Evolutionary conservation across 2,888 invertebrate genomes (phyloP), one percentile per base, ranked within the genome.

Genomic region (Exocentrus adspersus): DNA sequence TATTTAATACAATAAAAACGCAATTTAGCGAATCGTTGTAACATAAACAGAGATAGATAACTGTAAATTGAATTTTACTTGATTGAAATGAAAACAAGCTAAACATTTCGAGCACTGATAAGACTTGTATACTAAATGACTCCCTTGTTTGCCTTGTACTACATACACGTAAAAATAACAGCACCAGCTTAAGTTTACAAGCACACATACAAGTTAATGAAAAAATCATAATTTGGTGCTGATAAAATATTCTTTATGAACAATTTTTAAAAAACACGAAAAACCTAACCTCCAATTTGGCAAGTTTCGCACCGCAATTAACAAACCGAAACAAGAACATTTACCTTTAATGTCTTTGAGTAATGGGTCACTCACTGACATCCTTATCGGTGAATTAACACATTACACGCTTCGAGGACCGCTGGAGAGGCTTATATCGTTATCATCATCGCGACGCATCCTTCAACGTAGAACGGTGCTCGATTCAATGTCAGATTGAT

Each of bases 361-460:
- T 43, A 54, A 54, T 30, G 63, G 63, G 68, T 65, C 68, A 61
- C 50, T 53, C 41, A 51, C 64, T 68, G 68, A 63, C 65, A 61
- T 64, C 51, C 59, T 68, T 68, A 68, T 68, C 68, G 57, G 28
- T 17, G 43, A 54, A 54, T 54, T 42, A 54, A 24, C 17, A 54
- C 43, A 20, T 54, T 43, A 7, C 16, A 54, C 43, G 14, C 28
- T 43, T 14, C 10, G 14, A 43, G 41, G 41, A 30, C 41, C 17
- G 24, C 48, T 14, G 24, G 37, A 37, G 37, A 37, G 37, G n/a
- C 19, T 43, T n/a, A n/a, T n/a, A n/a, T n/a, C n/a, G n/a, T n/a
- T n/a, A n/a, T n/a, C 21, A 28, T 4, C 42, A 28, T 54, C 30
- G 43, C 43, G 43, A 54, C 43, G 30, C 16, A 51, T 20, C 43